Evolutionary conservation across 2,113 vertebrate genomes (phyloP).

Genomic region (Candoia aspera): DNA sequence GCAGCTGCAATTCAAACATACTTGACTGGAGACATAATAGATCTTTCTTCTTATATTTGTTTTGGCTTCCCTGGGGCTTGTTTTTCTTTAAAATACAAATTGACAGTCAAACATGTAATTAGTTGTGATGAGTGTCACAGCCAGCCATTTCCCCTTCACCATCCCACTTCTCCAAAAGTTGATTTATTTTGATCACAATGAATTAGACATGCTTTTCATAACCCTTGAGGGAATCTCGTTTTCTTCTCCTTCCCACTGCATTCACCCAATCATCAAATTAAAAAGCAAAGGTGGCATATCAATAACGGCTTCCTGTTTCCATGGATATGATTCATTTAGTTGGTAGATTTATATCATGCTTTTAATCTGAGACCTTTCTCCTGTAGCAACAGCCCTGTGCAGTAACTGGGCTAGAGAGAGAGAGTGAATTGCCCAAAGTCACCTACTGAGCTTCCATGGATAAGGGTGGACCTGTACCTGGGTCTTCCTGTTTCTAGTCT

Average conservation of each 20-base stretch:
- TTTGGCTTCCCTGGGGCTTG: constrained; percentile 55
- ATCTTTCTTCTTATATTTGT: constrained; percentile 48
- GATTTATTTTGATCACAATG: constrained; percentile 36
- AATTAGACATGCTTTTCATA: not conserved
- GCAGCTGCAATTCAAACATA: constrained; percentile 33
- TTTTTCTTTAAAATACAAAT: constrained; percentile 57
- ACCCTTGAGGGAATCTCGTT: not conserved
- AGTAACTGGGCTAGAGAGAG: not conserved
- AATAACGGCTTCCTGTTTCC: not conserved
- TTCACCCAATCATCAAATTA: not conserved
- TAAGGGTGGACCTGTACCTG: too few relatives aligned
- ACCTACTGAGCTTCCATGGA: not conserved
- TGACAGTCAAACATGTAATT: constrained; percentile 57
- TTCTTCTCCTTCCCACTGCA: not conserved
- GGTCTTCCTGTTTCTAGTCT: too few relatives aligned
- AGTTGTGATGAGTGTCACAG: constrained; percentile 39
- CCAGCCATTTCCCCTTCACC: constrained; percentile 20
- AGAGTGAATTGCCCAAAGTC: not conserved
- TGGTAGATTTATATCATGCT: not conserved
- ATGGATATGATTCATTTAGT: not conserved
- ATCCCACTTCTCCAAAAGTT: constrained; percentile 36
- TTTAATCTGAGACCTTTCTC: not conserved
- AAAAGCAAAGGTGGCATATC: not conserved
- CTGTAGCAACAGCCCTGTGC: not conserved
- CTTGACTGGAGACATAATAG: constrained; percentile 48